These are phyloP conservation scores for Lithophane semibrunnea DNA, from an alignment of 2,888 invertebrate species.

Conservation along the genomic window DNA sequence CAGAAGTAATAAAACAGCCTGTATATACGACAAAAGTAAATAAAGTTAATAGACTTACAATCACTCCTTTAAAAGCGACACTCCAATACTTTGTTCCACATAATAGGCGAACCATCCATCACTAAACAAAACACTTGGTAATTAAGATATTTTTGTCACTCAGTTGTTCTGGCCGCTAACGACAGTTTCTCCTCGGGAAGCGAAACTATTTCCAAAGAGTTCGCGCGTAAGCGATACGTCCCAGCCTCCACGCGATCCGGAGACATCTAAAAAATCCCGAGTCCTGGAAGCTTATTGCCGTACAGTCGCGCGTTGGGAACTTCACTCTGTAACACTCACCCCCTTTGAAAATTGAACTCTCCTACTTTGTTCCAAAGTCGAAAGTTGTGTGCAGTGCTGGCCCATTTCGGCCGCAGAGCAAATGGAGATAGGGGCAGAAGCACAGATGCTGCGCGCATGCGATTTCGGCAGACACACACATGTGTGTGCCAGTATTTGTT, in stretches of 20 bases:
- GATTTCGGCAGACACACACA: constrained; percentile 74
- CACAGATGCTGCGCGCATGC: constrained; percentile 90
- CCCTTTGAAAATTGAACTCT: constrained; percentile 61
- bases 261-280: constrained; percentile 88
- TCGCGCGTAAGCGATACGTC: constrained; percentile 77
- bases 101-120: constrained; percentile 70
- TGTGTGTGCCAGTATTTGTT: constrained; percentile 65
- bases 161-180: constrained; percentile 48
- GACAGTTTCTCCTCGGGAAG: constrained; percentile 66
- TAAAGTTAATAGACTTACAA: constrained; percentile 71
- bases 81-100: constrained; percentile 71
- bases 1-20: constrained; percentile 51
- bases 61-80: constrained; percentile 58
- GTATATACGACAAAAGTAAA: constrained; percentile 54
- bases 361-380: constrained; percentile 25
- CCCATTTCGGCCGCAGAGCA: constrained; percentile 64
- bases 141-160: constrained; percentile 70
- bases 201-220: constrained; percentile 75
- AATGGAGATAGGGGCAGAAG: constrained; percentile 82
- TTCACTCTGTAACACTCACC: constrained; percentile 60
- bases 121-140: constrained; percentile 70
- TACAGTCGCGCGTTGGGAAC: constrained; percentile 80
- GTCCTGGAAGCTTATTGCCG: constrained; percentile 88
- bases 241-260: constrained; percentile 80
- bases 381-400: constrained; percentile 46